phyloP scores from a whole-genome alignment of 2,888 invertebrate genomes.

The Muschampia plurimacula region DNA sequence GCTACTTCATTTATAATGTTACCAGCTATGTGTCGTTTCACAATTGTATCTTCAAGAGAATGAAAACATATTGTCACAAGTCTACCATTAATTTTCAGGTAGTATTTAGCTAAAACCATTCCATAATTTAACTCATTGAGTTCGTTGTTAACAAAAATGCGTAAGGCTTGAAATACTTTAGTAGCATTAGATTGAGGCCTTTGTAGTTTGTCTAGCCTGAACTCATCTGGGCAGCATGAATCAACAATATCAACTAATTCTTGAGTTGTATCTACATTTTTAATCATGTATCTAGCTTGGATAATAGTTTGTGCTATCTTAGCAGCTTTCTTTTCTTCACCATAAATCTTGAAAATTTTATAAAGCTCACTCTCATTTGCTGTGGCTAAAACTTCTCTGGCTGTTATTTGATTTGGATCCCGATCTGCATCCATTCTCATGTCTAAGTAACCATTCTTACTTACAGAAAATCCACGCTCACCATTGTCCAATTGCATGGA shows the following conservation, averaged over 20 bases:
- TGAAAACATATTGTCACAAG: conserved; percentile 95
- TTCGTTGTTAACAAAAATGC: conserved; percentile 98
- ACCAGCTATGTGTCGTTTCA: conserved; percentile 94
- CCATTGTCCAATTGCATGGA: conserved; percentile 97
- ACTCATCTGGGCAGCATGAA: conserved; percentile 84
- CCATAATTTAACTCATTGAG: conserved; percentile 97
- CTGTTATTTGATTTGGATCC: conserved; percentile 90
- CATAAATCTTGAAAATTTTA: conserved; percentile 95
- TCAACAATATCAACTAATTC: conserved; percentile 92
- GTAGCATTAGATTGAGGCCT: conserved; percentile 93
- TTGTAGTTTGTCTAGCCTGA: conserved; percentile 89
- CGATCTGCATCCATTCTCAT: conserved; percentile 97
- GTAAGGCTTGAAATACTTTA: conserved; percentile 96
- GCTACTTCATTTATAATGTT: conserved; percentile 90
- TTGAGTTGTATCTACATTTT: conserved; percentile 91
- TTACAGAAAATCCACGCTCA: conserved; percentile 94
- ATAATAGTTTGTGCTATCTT: conserved; percentile 95
- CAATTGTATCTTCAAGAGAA: conserved; percentile 96
- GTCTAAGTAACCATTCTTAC: conserved; percentile 94
- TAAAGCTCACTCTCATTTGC: conserved; percentile 92
- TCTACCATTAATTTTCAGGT: conserved; percentile 91
- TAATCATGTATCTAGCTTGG: conserved; percentile 91
- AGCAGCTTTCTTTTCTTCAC: conserved; percentile 95
- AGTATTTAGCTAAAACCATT: conserved; percentile 91
- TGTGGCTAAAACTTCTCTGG: conserved; percentile 93